Evolutionary conservation across 2,113 vertebrate species (phyloP).

Genomic region (Cebus imitator): DNA sequence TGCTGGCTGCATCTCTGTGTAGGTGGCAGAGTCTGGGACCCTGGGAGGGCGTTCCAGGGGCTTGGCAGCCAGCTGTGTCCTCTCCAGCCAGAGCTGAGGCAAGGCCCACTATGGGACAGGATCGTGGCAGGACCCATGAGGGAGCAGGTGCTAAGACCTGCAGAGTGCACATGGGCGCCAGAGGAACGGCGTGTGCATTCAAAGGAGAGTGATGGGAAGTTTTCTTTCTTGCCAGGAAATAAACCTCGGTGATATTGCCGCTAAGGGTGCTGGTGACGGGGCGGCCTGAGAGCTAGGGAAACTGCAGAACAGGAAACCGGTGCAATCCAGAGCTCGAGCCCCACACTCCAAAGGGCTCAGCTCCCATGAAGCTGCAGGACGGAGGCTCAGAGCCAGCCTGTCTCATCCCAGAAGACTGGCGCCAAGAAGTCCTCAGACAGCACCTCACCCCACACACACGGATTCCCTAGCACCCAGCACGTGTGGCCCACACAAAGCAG

Average conservation of each 20-base stretch:
- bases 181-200: neutral
- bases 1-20: neutral
- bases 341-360: neutral
- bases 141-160: neutral
- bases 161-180: neutral
- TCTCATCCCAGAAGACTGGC: neutral
- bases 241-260: neutral
- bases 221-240: neutral
- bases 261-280: neutral
- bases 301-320: neutral
- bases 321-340: neutral
- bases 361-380: neutral
- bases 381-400: too few relatives aligned
- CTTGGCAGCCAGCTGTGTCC: neutral
- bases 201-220: neutral
- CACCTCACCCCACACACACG: neutral
- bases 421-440: too few relatives aligned
- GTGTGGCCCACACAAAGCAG: neutral
- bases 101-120: neutral
- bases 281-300: neutral
- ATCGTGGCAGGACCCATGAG: neutral
- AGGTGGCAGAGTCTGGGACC: neutral
- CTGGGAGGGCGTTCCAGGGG: neutral
- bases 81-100: neutral
- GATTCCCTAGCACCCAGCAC: neutral